Conservation (phyloP, 1,140 invertebrate genomes). For the Myzus persicae region DNA sequence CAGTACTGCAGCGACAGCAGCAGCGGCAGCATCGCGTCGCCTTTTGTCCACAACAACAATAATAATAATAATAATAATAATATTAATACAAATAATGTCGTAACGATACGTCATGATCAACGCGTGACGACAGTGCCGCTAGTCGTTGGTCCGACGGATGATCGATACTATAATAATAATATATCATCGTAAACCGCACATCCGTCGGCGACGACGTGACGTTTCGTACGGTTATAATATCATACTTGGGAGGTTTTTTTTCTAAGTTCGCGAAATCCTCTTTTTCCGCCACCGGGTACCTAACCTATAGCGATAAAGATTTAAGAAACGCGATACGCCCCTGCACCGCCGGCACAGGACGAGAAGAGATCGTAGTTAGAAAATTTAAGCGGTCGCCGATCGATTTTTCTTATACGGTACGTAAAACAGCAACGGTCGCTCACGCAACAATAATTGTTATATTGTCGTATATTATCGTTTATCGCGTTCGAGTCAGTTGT, state of each 20-base stretch:
- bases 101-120: background rate
- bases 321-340: background rate
- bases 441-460: background rate
- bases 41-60: background rate
- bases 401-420: background rate
- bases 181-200: background rate
- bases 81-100: no score
- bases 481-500: background rate
- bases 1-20: background rate
- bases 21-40: background rate
- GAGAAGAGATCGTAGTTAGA: background rate
- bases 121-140: background rate
- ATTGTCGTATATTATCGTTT: background rate
- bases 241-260: background rate
- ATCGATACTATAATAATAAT: background rate
- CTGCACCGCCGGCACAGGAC: background rate
- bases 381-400: background rate
- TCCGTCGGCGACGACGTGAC: background rate
- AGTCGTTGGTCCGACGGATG: background rate
- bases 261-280: background rate
- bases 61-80: background rate
- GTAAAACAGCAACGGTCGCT: background rate
- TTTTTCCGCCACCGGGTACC: background rate
- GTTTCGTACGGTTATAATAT: background rate
- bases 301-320: background rate